Evolutionary conservation across 2,113 vertebrate species (phyloP).

Genomic region (Semnornis frantzii): DNA sequence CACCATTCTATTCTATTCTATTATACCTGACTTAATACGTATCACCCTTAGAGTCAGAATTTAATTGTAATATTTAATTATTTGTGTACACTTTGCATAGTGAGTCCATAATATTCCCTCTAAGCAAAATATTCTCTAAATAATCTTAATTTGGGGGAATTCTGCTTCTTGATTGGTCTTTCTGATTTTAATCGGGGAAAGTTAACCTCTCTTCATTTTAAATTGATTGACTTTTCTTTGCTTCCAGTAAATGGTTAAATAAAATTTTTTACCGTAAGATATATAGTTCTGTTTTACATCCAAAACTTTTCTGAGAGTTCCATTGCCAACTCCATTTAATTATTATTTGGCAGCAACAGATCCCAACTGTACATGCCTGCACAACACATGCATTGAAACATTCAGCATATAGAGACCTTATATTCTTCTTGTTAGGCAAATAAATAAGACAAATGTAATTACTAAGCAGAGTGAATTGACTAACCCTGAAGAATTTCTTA

Average conservation of each 20-base stretch:
- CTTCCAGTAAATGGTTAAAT: neutral
- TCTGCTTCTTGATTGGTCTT: neutral
- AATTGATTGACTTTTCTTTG: neutral
- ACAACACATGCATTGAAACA: constrained; percentile 1
- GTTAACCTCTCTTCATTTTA: neutral
- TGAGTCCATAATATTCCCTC: neutral
- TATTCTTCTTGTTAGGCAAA: neutral
- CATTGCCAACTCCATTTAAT: constrained; percentile 49
- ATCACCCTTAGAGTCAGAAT: neutral
- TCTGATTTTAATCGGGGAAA: neutral
- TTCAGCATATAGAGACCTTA: neutral
- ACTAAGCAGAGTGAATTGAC: neutral
- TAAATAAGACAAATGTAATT: neutral
- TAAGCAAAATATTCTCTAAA: neutral
- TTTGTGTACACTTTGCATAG: neutral
- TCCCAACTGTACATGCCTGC: constrained; percentile 54
- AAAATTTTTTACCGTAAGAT: constrained; percentile 24
- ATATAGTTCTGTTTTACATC: constrained; percentile 14
- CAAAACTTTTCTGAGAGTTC: constrained; percentile 27
- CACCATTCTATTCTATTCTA: neutral
- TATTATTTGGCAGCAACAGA: constrained; percentile 53
- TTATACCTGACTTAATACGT: neutral
- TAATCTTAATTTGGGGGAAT: neutral
- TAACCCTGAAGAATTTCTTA: neutral
- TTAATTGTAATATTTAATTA: neutral